Base-by-base conservation (phyloP, 1,140 invertebrate genomes). In the Temnothorax longispinosus region DNA sequence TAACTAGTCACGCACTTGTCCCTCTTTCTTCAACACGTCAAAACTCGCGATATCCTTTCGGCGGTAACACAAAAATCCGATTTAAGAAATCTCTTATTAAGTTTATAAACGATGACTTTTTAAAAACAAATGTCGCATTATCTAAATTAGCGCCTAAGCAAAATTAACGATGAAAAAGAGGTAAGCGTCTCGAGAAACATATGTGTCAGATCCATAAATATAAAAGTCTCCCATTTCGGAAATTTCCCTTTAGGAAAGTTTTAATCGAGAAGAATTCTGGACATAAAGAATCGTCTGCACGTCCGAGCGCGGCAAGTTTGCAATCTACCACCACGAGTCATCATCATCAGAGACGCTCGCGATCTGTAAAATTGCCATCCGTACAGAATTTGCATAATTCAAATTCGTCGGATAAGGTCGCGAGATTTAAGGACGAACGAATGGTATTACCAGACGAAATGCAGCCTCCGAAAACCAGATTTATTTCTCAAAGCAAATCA, bases 391-490 rank as follows among this genome's bases (percentile, higher is more conserved):
- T 75, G 4, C 6, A 38, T 44, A 69, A 81, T 15, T 86, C 7
- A 11, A 50, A 58, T 27, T 60, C 8, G 13, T 67, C 10, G 15
- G 18, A 82, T 11, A 38, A 67, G 11, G 1, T 35, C 13, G 13
- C 2, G 1, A 77, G 5, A 7, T n/a, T 7, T 5, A 1, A 27
- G 38, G 11, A n/a, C 1, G 21, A 81, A 38, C 15, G 4, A 21
- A 56, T 5, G 27, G 21, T 58, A 18, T 2, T 58, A n/a, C 41
- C 13, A 0, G 74, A 77, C 3, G 75, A 81, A 5, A 32, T 60
- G 32, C 52, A 35, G n/a, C 5, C 69, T 5, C 89, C 90, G 4
- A 93, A 93, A 88, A 93, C 87, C 0, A 87, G 87, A 65, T 91
- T 92, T 21, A 90, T 2, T 18, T 65, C 76, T 38, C 85, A 74